These are phyloP conservation scores for Otolemur crassicaudatus DNA, from an alignment of 2,797 vertebrate genomes.

Conservation along the genomic window DNA sequence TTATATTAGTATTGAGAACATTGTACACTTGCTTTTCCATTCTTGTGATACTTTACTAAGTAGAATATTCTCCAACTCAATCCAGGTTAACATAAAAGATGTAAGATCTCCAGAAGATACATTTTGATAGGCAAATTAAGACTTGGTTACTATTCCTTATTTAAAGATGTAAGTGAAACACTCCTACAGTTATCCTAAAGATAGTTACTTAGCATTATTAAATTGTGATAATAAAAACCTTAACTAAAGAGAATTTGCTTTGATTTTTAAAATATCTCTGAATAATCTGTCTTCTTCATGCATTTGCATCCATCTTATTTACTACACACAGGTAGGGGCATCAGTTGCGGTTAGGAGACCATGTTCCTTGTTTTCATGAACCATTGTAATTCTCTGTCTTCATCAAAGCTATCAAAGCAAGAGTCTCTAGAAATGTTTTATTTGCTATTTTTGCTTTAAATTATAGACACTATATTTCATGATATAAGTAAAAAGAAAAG, in stretches of 20 bases:
- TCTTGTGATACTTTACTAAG: too few relatives aligned
- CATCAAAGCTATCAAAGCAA: background rate
- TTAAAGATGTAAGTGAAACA: constrained; percentile 38
- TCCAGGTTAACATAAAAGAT: too few relatives aligned
- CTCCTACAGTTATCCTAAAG: background rate
- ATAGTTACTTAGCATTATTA: background rate
- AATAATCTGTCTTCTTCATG: background rate
- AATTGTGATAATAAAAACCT: constrained; percentile 27
- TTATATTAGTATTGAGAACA: too few relatives aligned
- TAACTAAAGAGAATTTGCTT: background rate
- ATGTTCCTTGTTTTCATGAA: background rate
- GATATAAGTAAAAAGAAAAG: background rate
- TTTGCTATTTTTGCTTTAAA: background rate
- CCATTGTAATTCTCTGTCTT: background rate
- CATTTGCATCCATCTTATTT: background rate
- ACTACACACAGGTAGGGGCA: background rate
- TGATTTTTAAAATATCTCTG: constrained; percentile 43
- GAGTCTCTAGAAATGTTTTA: background rate
- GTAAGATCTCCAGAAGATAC: background rate
- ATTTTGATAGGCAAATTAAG: constrained; percentile 49
- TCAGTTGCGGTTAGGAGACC: background rate
- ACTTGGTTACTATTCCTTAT: background rate
- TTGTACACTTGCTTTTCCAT: too few relatives aligned
- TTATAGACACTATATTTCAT: background rate
- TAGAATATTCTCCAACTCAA: too few relatives aligned